Percentiles rank a stretch among this genome's conserved stretches.
These are phyloP conservation scores for Toxostoma redivivum DNA, from an alignment of 2,113 vertebrate species.

Conservation along the genomic window DNA sequence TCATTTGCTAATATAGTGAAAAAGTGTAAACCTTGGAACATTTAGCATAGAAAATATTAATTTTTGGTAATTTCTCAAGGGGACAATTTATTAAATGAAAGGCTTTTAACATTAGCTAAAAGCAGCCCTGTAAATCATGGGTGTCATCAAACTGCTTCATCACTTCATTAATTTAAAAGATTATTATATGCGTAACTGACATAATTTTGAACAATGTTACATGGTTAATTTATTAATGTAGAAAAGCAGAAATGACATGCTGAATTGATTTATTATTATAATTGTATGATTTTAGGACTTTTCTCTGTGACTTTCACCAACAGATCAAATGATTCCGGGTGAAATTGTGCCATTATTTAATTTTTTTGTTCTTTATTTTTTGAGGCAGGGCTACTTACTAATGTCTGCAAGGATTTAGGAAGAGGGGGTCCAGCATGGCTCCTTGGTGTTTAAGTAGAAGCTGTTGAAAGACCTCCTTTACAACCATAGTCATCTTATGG, in stretches of 20 bases:
- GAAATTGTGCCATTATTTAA: slow-evolving; percentile 23
- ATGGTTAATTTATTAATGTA: slow-evolving; percentile 88
- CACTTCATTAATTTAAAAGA: slow-evolving; percentile 96
- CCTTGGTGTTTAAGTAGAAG: background rate
- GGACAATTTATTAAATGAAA: slow-evolving; percentile 86
- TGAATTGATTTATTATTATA: slow-evolving; percentile 82
- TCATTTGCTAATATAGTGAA: slow-evolving; percentile 81
- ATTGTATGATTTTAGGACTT: slow-evolving; percentile 83
- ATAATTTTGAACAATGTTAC: slow-evolving; percentile 92
- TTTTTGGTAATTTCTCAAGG: slow-evolving; percentile 88
- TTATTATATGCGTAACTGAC: slow-evolving; percentile 88
- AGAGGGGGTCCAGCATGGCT: background rate
- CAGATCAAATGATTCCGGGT: slow-evolving; percentile 62
- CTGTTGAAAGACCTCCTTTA: slow-evolving; percentile 23
- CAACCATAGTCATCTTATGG: background rate
- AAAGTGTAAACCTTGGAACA: slow-evolving; percentile 86
- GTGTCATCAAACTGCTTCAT: slow-evolving; percentile 85
- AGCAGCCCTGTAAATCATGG: slow-evolving; percentile 87
- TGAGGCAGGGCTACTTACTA: background rate
- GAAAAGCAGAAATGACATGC: slow-evolving; percentile 81
- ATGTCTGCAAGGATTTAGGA: background rate
- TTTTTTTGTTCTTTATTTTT: background rate
- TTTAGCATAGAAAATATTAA: slow-evolving; percentile 86
- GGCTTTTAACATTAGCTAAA: slow-evolving; percentile 89
- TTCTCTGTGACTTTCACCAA: slow-evolving; percentile 75